Base-by-base conservation (phyloP, 2,888 invertebrate genomes). In the Amphimallon solstitiale region DNA sequence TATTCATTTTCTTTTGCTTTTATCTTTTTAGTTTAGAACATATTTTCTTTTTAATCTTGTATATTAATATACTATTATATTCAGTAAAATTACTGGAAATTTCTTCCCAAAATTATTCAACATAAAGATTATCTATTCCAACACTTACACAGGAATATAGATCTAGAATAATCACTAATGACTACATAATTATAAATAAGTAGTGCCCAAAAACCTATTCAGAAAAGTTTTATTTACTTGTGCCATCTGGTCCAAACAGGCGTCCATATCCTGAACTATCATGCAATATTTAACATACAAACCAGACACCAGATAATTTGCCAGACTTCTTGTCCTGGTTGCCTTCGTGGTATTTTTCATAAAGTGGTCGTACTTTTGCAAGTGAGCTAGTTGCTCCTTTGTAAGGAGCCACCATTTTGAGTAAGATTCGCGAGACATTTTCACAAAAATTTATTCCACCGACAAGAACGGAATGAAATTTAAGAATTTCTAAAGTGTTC, bases 221-320 rank as follows among this genome's bases (percentile, higher is more conserved):
- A n/a, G n/a, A n/a, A n/a, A n/a, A 19, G n/a, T 5, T 19, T 4
- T 12, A 49, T 21, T 51, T 71, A 78, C 78, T 69, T 79, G 88
- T 61, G 84, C 82, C 81, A 87, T 86, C 79, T 88, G 88, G 73
- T 90, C 88, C 69, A 89, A 85, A 69, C 86, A 87, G 10, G 84
- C 83, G 59, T 87, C 87, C 7, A 90, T 76, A 67, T 84, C 84
- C 74, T 88, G 87, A 48, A 86, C 86, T 10, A 86, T 69, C 65
- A 84, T 77, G 70, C 85, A 84, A 72, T 87, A 89, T 70, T 83
- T 84, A 43, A 82, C 78, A 68, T 86, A 87, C 0, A 85, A 79
- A 66, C 85, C 84, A 3, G 85, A 83, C 0, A 87, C 81, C 5
- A 85, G 74, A 71, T 84, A 83, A 5, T 84, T 84, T 1, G 86